These are phyloP conservation scores for Solenopsis invicta DNA, from an alignment of 1,140 invertebrate genomes.

Conservation along the genomic window DNA sequence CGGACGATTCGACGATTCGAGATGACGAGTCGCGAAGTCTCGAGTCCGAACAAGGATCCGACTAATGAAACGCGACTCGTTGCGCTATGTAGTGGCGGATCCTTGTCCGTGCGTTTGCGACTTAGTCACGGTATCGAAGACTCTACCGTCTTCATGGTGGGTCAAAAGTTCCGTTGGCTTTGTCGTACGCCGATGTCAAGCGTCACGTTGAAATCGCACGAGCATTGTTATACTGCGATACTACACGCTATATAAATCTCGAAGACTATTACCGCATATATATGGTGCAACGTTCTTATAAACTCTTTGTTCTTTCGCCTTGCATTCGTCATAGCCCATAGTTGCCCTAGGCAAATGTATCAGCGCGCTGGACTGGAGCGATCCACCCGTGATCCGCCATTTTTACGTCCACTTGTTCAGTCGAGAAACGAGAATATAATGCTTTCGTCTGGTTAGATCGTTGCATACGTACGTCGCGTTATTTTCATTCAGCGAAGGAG, in stretches of 20 bases:
- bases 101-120: not conserved
- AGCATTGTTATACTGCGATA: conserved; percentile 5
- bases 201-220: not conserved
- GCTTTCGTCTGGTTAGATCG: not conserved
- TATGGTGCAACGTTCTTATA: not conserved
- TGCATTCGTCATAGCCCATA: not conserved
- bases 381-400: not conserved
- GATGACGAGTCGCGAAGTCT: conserved; percentile 56
- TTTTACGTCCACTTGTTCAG: conserved; percentile 11
- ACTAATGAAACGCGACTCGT: conserved; percentile 59
- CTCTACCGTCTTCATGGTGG: conserved; percentile 47
- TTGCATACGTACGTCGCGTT: not conserved
- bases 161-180: conserved; percentile 22
- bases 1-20: not conserved
- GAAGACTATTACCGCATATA: not conserved
- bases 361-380: not conserved
- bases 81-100: conserved; percentile 1
- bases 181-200: conserved; percentile 30
- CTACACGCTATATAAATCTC: not conserved
- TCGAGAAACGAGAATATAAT: conserved; percentile 32
- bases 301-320: not conserved
- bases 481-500: conserved; percentile 50
- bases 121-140: conserved; percentile 45
- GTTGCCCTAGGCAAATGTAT: conserved; percentile 2
- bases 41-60: conserved; percentile 46